A percentile compares a stretch with the other conserved stretches of the same genome.
phyloP scores from a whole-genome alignment of 1,140 invertebrate genomes.

The Bicyclus anynana region DNA sequence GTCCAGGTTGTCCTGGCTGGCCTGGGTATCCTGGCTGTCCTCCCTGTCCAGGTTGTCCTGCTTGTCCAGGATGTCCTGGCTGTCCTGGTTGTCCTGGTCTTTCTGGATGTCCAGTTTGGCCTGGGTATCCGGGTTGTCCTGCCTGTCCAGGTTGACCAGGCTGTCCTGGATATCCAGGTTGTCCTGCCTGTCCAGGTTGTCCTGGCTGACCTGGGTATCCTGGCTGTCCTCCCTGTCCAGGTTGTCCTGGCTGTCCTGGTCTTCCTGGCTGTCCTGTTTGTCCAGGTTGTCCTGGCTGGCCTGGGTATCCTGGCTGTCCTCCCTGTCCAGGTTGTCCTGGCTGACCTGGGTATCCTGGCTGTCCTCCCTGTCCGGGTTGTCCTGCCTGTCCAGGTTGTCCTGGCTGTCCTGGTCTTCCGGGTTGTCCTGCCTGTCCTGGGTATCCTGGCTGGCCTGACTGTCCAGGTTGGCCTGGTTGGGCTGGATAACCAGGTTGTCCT shows the following conservation, averaged over 20 bases:
- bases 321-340: neutral
- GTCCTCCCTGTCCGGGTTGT: neutral
- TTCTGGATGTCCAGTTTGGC: neutral
- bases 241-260: neutral
- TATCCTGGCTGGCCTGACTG: neutral
- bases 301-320: neutral
- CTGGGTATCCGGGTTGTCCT: neutral
- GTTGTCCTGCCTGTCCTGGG: neutral
- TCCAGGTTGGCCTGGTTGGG: neutral
- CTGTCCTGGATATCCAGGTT: no score
- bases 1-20: neutral
- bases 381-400: neutral
- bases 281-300: neutral
- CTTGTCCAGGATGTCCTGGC: neutral
- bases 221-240: neutral
- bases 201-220: neutral
- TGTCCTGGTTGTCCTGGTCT: neutral
- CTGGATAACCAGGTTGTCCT: neutral
- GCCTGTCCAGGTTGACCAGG: no score
- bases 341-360: conserved; percentile 5
- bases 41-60: neutral
- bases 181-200: neutral
- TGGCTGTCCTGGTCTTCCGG: neutral
- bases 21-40: neutral
- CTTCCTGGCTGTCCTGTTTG: neutral